Percentiles rank a stretch among this genome's conserved stretches.
These are phyloP conservation scores for Hapalemur alaotrensis DNA, from an alignment of 2,797 vertebrate genomes.

Conservation along the genomic window DNA sequence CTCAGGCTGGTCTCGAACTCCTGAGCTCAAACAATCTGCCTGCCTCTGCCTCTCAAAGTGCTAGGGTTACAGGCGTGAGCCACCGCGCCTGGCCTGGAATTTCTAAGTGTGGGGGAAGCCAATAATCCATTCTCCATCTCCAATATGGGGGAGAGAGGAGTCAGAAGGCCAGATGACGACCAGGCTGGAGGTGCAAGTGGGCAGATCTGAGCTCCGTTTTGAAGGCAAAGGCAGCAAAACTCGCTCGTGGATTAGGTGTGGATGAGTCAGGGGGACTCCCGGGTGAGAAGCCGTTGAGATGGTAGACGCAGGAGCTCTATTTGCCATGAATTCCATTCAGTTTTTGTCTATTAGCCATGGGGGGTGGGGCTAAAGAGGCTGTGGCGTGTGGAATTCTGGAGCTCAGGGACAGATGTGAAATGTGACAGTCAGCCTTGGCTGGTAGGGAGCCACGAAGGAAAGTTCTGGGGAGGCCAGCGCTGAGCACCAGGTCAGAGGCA, in stretches of 20 bases:
- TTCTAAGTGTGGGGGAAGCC: background rate
- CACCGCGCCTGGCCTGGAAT: background rate
- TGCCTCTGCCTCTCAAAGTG: no score
- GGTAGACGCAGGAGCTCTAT: background rate
- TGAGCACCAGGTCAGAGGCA: background rate
- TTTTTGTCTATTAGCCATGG: background rate
- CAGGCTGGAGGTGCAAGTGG: background rate
- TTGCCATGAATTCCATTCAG: background rate
- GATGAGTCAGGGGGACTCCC: background rate
- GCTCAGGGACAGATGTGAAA: background rate
- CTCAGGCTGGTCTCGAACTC: no score
- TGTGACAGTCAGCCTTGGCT: background rate
- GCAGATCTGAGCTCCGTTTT: background rate
- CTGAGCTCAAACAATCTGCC: no score
- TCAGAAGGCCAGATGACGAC: background rate
- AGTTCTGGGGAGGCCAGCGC: background rate
- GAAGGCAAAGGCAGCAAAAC: background rate
- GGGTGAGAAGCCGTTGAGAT: background rate
- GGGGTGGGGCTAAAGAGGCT: background rate
- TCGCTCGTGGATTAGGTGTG: background rate
- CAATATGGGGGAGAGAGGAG: background rate
- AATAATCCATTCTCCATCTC: background rate
- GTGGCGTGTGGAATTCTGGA: background rate
- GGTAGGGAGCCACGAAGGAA: background rate
- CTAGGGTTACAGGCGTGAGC: no score